phyloP scores from a whole-genome alignment of 2,797 vertebrate species.

The Tarsius wallacei region DNA sequence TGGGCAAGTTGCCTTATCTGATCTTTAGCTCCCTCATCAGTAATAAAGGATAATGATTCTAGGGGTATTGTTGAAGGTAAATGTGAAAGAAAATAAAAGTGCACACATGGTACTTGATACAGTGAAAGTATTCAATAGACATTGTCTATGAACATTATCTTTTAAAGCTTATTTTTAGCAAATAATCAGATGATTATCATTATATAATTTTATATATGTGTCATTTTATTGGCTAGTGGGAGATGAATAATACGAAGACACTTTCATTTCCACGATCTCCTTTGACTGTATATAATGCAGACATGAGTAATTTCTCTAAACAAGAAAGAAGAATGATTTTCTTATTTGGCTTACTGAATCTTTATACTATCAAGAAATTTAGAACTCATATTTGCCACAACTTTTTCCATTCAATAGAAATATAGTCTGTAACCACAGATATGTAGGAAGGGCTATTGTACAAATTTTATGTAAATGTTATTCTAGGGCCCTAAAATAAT shows the following conservation, averaged over 20 bases:
- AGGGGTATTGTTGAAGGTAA: background rate
- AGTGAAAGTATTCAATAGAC: background rate
- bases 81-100: slow-evolving; percentile 20
- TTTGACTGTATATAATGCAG: background rate
- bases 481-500: background rate
- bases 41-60: background rate
- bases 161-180: slow-evolving; percentile 59
- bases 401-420: background rate
- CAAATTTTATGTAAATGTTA: slow-evolving; percentile 39
- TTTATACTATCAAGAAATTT: slow-evolving; percentile 20
- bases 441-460: background rate
- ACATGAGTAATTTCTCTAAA: slow-evolving; percentile 32
- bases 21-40: slow-evolving; percentile 24
- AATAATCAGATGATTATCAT: background rate
- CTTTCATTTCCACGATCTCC: background rate
- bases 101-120: background rate
- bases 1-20: background rate
- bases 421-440: background rate
- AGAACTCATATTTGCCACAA: background rate
- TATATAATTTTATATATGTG: background rate
- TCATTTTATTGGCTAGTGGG: background rate
- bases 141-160: background rate
- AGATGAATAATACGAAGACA: background rate
- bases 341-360: background rate
- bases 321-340: background rate